phyloP scores from a whole-genome alignment of 2,113 vertebrate species.

The Ictalurus furcatus region DNA sequence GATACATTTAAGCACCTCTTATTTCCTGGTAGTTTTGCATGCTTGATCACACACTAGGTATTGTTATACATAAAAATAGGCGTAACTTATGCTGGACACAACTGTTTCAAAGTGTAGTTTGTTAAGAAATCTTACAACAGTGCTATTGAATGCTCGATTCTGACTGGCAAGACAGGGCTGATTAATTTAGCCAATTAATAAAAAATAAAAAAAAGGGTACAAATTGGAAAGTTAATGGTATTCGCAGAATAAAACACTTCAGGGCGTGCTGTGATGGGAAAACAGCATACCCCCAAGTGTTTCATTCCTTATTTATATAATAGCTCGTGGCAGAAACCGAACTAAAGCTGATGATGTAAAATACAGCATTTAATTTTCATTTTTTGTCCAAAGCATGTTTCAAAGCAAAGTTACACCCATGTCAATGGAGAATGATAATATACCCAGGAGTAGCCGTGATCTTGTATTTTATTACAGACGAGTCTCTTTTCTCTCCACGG shows the following conservation, averaged over 20 bases:
- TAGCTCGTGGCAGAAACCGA: neutral
- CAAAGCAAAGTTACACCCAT: neutral
- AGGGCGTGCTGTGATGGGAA: neutral
- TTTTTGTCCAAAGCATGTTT: too few species aligned
- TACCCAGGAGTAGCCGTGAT: constrained; percentile 75
- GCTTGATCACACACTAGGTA: neutral
- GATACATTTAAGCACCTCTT: neutral
- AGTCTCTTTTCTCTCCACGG: constrained; percentile 60
- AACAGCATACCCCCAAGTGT: neutral
- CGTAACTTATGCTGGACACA: neutral
- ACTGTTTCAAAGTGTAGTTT: neutral
- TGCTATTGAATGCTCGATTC: neutral
- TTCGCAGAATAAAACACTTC: neutral
- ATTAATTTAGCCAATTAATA: neutral
- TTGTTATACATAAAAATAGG: neutral
- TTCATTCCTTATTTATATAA: neutral
- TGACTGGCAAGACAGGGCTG: neutral
- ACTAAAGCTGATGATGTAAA: neutral
- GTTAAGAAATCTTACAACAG: neutral
- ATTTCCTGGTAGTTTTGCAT: neutral
- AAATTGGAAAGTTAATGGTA: neutral
- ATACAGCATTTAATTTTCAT: neutral
- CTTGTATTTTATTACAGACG: constrained; percentile 75
- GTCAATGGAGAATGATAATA: neutral
- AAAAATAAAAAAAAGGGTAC: neutral